Percentiles rank a stretch among this genome's conserved stretches.
phyloP scores from a whole-genome alignment of 2,888 invertebrate species.

The Gymnocheta viridis region DNA sequence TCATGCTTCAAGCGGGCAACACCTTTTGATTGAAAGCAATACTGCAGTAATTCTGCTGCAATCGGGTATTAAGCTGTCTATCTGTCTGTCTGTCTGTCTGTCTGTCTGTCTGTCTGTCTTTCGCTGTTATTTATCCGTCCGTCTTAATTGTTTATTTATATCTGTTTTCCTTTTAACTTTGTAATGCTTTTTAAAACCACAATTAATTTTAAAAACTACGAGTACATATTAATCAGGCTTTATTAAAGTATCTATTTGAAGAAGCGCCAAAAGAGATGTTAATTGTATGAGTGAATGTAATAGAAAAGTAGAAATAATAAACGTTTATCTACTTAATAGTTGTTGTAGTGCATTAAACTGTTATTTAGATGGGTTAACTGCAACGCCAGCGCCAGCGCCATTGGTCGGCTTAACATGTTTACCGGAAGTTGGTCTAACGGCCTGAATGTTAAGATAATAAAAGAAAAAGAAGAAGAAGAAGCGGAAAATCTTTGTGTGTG shows the following conservation, averaged over 20 bases:
- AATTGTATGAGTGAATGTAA: neutral
- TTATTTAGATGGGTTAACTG: neutral
- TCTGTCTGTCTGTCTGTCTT: neutral
- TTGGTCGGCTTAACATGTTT: neutral
- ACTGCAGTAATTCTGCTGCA: neutral
- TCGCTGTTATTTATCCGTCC: neutral
- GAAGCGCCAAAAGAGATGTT: neutral
- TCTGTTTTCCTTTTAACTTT: neutral
- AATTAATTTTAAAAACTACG: conserved; percentile 25
- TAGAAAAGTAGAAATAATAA: neutral
- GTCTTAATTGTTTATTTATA: conserved; percentile 33
- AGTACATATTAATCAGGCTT: neutral
- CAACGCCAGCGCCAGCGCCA: conserved; percentile 26
- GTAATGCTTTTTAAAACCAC: conserved; percentile 10
- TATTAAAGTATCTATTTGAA: conserved; percentile 7
- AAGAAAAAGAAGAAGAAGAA: neutral
- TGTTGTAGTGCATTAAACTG: neutral
- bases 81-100: neutral
- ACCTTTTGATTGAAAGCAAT: conserved; percentile 40
- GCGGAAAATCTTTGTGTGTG: neutral
- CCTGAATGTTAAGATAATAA: neutral
- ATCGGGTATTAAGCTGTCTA: neutral
- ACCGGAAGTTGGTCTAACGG: conserved; percentile 56
- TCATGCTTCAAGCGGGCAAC: conserved; percentile 4
- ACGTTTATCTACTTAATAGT: neutral